Conservation (phyloP, 2,113 vertebrate species). For the Dermatemys mawii region DNA sequence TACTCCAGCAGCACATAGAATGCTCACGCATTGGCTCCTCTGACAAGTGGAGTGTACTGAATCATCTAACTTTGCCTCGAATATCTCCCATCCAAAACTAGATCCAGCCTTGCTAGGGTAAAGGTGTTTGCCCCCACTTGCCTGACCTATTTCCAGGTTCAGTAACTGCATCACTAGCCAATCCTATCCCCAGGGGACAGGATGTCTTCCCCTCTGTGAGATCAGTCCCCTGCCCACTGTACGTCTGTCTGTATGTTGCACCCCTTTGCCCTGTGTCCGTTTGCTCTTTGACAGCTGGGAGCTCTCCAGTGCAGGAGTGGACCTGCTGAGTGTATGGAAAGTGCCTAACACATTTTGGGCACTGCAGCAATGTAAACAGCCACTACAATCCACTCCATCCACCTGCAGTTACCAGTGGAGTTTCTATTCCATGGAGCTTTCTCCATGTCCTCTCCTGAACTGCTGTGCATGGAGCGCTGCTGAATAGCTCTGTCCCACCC, state of each 20-base stretch:
- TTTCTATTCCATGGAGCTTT: background rate
- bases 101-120: background rate
- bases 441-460: background rate
- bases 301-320: background rate
- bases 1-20: background rate
- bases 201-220: background rate
- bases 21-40: background rate
- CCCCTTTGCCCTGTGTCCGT: background rate
- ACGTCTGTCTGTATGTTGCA: background rate
- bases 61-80: background rate
- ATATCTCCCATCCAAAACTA: background rate
- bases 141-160: background rate
- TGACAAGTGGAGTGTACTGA: background rate
- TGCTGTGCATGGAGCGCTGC: background rate
- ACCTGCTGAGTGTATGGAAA: background rate
- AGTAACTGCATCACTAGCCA: background rate
- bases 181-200: background rate
- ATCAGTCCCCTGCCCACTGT: background rate
- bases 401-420: background rate
- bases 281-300: background rate
- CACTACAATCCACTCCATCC: too few relatives aligned
- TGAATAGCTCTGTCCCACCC: background rate
- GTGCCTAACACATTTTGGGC: background rate
- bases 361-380: background rate
- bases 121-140: background rate